These are phyloP conservation scores for Phalacrocorax aristotelis DNA, from an alignment of 2,113 vertebrate genomes.

Conservation along the genomic window DNA sequence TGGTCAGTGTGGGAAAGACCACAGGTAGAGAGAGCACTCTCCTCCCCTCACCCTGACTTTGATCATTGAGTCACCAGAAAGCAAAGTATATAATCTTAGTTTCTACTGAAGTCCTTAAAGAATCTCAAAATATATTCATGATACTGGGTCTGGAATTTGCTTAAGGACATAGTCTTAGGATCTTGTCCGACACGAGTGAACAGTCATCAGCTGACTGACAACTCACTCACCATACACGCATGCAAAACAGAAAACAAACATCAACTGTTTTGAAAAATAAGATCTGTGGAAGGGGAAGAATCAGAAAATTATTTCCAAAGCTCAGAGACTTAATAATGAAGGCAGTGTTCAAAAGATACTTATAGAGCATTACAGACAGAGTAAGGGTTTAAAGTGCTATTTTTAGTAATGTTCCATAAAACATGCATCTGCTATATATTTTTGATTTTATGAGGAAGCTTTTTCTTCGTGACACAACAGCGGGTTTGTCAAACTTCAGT, in stretches of 20 bases:
- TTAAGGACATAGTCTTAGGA: not conserved
- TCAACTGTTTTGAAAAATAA: slow-evolving; percentile 33
- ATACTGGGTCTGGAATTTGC: not conserved
- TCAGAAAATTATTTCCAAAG: slow-evolving; percentile 59
- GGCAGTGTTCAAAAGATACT: slow-evolving; percentile 65
- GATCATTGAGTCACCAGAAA: not conserved
- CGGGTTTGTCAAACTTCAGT: slow-evolving; percentile 54
- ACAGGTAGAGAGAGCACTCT: not conserved
- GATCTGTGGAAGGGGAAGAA: slow-evolving; percentile 15
- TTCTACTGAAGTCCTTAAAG: not conserved
- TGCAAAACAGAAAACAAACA: slow-evolving; percentile 36
- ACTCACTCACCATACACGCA: not conserved
- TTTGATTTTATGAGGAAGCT: slow-evolving; percentile 60
- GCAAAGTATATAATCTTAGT: not conserved
- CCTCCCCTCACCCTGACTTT: not conserved
- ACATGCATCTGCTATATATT: slow-evolving; percentile 70
- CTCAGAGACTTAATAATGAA: slow-evolving; percentile 65
- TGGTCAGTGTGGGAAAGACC: not conserved
- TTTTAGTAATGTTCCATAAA: slow-evolving; percentile 68
- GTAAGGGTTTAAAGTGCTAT: slow-evolving; percentile 61
- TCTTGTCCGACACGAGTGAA: not conserved
- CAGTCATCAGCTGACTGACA: slow-evolving; percentile 38
- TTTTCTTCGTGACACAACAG: not conserved
- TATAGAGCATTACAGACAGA: slow-evolving; percentile 67
- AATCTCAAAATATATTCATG: not conserved